Percentiles rank a stretch among this genome's conserved stretches.
These are phyloP conservation scores for Glandiceps talaboti DNA, from an alignment of 53 echinoderm and acorn worm species.

Conservation along the genomic window DNA sequence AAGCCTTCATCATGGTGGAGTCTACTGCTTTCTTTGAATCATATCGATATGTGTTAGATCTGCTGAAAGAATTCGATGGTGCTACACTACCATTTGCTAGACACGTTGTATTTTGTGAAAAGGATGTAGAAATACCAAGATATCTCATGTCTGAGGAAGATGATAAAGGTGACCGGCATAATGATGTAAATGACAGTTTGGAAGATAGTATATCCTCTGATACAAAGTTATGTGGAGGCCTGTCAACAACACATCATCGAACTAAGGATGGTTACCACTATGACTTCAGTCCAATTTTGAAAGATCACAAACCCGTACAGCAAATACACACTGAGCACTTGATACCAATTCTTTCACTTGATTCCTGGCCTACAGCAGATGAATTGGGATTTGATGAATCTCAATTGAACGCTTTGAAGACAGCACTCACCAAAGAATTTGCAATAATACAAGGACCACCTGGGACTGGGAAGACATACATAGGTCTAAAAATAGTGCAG, in stretches of 20 bases:
- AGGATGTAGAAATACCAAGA: conserved; percentile 16
- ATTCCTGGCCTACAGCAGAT: conserved; percentile 40
- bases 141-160: too few species aligned
- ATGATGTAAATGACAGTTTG: background rate
- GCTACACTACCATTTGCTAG: conserved; percentile 34
- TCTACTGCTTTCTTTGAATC: conserved; percentile 82
- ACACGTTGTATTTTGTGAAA: conserved; percentile 34
- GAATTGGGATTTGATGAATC: conserved; percentile 38
- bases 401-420: conserved; percentile 45
- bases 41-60: conserved; percentile 60
- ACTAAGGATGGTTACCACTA: too few species aligned
- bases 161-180: too few species aligned
- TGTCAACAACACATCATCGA: background rate
- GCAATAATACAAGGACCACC: conserved; percentile 75
- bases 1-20: conserved; percentile 79
- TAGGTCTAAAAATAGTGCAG: conserved; percentile 60
- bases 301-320: background rate
- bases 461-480: conserved; percentile 76
- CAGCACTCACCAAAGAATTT: conserved; percentile 52
- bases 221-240: too few species aligned
- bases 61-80: conserved; percentile 34
- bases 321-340: too few species aligned
- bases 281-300: background rate
- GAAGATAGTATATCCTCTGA: background rate
- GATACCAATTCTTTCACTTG: conserved; percentile 13